These are phyloP conservation scores for Tipula confusa DNA, from an alignment of 2,888 invertebrate genomes.

Conservation along the genomic window DNA sequence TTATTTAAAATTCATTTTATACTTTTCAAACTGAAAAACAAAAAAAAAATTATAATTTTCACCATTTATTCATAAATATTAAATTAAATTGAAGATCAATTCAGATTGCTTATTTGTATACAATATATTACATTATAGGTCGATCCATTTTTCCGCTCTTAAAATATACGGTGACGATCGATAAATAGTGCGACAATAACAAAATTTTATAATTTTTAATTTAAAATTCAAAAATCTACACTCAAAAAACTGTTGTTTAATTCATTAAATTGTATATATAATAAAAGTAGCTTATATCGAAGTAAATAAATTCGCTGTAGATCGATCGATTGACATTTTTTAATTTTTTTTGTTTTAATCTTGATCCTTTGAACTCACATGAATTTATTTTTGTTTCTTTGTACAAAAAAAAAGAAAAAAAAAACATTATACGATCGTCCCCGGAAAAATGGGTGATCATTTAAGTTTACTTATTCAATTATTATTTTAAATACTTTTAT, in stretches of 20 bases:
- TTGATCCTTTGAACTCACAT: not conserved
- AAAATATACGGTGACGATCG: not conserved
- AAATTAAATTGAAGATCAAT: not conserved
- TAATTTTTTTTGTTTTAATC: not conserved
- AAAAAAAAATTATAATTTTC: not conserved
- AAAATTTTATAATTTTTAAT: not conserved
- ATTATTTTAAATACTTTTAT: not conserved
- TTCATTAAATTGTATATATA: not conserved
- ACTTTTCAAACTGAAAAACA: not conserved
- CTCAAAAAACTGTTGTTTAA: not conserved
- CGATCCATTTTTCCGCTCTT: not conserved
- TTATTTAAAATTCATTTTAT: not conserved
- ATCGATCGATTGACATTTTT: not conserved
- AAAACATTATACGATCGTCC: not conserved
- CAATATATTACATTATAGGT: not conserved
- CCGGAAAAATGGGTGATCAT: not conserved
- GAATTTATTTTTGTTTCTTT: not conserved
- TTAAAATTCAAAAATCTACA: constrained; percentile 12
- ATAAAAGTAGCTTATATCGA: not conserved
- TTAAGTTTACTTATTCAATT: not conserved
- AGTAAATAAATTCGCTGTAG: not conserved
- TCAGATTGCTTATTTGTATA: constrained; percentile 13
- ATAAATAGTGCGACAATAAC: not conserved
- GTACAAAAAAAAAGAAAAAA: not conserved
- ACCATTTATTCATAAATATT: not conserved